Base-by-base conservation (phyloP, 2,888 invertebrate species). In the Apeira syringaria region DNA sequence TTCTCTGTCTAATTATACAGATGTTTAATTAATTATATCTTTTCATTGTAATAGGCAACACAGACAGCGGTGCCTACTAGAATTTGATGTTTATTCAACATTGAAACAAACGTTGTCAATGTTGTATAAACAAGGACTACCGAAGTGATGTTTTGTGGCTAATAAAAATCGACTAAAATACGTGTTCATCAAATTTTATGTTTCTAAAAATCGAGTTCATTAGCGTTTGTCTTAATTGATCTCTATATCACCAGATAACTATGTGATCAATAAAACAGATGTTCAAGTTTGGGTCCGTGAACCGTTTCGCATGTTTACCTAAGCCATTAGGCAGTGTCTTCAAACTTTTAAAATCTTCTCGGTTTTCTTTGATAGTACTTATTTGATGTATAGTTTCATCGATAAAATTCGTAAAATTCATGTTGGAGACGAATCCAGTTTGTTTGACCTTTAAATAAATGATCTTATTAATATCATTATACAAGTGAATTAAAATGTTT, bases 381-480 rank as follows among this genome's bases (percentile, higher is more conserved):
- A 59, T 63, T 61, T 64, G 55, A 60, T 68, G 56, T 59, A 59
- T 68, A 66, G 64, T n/a, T n/a, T n/a, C n/a, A 68, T 61, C 60
- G 56, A 73, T 74, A 70, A 74, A 72, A 74, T 56, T 53, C 61
- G 63, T 61, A 43, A 64, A 67, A 58, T 62, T 57, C 70, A 66
- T 75, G 73, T 80, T 64, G 65, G 75, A 75, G 72, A 67, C 61
- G 58, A 49, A 76, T 69, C 81, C 75, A 73, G 80, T 80, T 76
- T 55, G 51, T 50, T 59, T 82, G 80, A 84, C 85, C 80, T 84
- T 84, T 82, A 76, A 71, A 76, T 71, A 79, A 81, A 81, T 77
- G 64, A 66, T 74, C 75, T 76, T 75, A 78, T 77, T 75, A 71
- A n/a, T 68, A 74, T 70, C 67, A 74, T 70, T 70, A 74, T 68